These are phyloP conservation scores for Pterocles burchelli DNA, from an alignment of 2,113 vertebrate species.

Conservation along the genomic window DNA sequence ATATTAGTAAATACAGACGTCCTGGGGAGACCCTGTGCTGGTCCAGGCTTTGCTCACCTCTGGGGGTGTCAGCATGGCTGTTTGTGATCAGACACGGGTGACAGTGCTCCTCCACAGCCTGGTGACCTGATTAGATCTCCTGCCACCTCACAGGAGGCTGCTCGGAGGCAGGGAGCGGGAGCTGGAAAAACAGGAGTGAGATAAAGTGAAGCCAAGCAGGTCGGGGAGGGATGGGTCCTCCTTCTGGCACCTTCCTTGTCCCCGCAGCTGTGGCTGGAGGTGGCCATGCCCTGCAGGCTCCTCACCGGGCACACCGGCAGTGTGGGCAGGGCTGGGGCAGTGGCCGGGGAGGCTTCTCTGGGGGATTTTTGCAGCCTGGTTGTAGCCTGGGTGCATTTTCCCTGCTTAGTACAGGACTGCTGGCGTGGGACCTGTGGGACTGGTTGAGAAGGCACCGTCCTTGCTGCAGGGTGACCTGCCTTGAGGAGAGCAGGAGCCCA, in stretches of 20 bases:
- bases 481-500: background rate
- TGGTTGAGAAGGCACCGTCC: background rate
- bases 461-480: background rate
- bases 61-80: background rate
- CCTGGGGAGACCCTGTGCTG: background rate
- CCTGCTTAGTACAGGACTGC: background rate
- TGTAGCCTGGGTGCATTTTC: background rate
- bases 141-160: background rate
- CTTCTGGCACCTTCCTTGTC: background rate
- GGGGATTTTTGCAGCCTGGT: background rate
- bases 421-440: background rate
- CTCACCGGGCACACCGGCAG: background rate
- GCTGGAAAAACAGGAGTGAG: background rate
- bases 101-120: background rate
- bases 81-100: fast-evolving
- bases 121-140: background rate
- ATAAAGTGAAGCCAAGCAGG: background rate
- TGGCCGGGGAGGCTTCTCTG: background rate
- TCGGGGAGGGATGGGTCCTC: background rate
- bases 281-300: background rate
- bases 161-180: fast-evolving
- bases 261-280: background rate
- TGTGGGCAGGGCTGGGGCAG: background rate
- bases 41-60: background rate
- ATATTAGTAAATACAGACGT: fast-evolving